Percentiles rank a stretch among this genome's conserved stretches.
These are phyloP conservation scores for Elephantulus edwardii DNA, from an alignment of 2,113 vertebrate species.

Conservation along the genomic window DNA sequence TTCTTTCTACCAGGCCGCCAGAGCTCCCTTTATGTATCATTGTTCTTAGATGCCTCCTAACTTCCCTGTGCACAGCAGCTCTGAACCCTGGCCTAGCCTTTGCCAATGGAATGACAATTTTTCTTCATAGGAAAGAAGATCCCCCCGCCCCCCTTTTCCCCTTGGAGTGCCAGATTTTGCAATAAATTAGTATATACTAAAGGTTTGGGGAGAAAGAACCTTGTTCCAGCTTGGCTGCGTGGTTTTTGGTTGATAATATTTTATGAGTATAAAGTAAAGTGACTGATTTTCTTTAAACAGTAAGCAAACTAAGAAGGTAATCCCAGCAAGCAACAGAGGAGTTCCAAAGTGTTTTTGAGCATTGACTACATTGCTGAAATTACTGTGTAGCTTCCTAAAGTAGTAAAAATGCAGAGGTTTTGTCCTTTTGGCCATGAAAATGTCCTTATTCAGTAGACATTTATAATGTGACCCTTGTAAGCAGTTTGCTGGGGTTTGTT, in stretches of 20 bases:
- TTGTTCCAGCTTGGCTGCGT: neutral
- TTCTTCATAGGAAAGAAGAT: constrained; percentile 25
- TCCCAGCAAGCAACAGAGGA: constrained; percentile 27
- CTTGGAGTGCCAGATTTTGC: constrained; percentile 44
- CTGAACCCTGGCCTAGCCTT: no score
- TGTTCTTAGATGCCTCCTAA: no score
- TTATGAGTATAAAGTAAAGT: neutral
- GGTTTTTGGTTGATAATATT: constrained; percentile 52
- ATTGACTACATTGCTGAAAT: neutral
- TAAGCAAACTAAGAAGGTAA: constrained; percentile 33
- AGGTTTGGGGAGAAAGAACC: neutral
- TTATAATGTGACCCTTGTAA: neutral
- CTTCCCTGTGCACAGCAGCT: no score
- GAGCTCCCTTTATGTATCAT: no score
- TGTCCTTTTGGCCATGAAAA: neutral
- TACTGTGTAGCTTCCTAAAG: neutral
- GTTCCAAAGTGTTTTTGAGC: neutral
- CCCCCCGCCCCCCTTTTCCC: neutral
- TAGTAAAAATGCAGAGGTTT: constrained; percentile 29
- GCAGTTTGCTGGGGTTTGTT: neutral
- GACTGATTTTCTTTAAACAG: constrained; percentile 15
- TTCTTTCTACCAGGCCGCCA: no score
- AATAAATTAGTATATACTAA: constrained; percentile 19
- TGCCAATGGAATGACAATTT: neutral
- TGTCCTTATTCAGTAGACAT: neutral